Percentiles rank a stretch among this genome's conserved stretches.
Evolutionary conservation across 1,140 invertebrate genomes (phyloP).

Genomic region (Megalopta genalis): DNA sequence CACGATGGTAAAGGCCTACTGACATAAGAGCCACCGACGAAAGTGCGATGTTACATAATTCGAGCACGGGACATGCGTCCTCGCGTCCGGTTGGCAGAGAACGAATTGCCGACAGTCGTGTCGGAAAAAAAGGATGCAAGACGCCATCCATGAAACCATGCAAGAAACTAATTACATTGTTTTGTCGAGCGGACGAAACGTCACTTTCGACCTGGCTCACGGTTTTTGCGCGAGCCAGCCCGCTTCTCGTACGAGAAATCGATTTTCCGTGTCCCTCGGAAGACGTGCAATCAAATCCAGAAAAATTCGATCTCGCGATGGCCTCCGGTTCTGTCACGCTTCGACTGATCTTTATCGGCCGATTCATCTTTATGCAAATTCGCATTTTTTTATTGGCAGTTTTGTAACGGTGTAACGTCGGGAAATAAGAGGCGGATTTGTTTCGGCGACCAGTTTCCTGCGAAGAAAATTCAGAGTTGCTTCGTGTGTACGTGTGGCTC

Average conservation of each 20-base stretch:
- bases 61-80: slow-evolving; percentile 70
- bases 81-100: slow-evolving; percentile 46
- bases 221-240: not conserved
- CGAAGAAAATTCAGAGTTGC: no score
- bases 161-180: slow-evolving; percentile 57
- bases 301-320: not conserved
- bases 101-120: slow-evolving; percentile 41
- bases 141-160: slow-evolving; percentile 29
- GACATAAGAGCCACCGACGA: slow-evolving; percentile 68
- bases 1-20: slow-evolving; percentile 19
- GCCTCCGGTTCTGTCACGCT: not conserved
- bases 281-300: not conserved
- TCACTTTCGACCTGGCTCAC: slow-evolving; percentile 22
- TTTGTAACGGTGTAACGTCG: no score
- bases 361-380: no score
- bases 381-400: no score
- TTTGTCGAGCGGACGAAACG: slow-evolving; percentile 50
- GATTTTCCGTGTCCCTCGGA: not conserved
- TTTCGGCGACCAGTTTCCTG: no score
- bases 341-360: not conserved
- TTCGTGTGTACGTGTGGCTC: no score
- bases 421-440: no score
- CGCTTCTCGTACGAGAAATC: slow-evolving; percentile 14
- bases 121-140: slow-evolving; percentile 40
- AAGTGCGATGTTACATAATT: slow-evolving; percentile 74